These are phyloP conservation scores for Beris chalybata DNA, from an alignment of 2,888 invertebrate species.

Conservation along the genomic window DNA sequence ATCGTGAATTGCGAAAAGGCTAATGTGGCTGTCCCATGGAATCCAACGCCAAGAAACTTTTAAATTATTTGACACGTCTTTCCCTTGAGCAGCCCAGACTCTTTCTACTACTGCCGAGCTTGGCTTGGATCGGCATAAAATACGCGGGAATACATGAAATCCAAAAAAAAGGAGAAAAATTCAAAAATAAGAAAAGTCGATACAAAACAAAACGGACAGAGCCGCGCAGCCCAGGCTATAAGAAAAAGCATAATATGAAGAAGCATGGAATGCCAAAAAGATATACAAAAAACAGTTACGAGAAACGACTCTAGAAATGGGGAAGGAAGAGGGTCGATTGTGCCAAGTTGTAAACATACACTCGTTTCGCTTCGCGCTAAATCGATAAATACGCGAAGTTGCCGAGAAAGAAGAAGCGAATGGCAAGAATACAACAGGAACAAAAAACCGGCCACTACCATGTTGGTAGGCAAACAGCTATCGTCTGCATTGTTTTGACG, in stretches of 20 bases:
- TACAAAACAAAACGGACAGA: slow-evolving; percentile 8
- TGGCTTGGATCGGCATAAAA: too few species aligned
- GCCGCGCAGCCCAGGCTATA: neutral
- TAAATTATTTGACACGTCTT: too few species aligned
- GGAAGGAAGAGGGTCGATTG: slow-evolving; percentile 22
- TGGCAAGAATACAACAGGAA: neutral
- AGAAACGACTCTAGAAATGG: neutral
- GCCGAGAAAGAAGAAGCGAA: neutral
- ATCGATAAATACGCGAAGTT: slow-evolving; percentile 22
- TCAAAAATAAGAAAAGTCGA: slow-evolving; percentile 8
- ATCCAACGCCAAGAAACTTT: too few species aligned
- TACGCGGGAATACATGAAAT: neutral
- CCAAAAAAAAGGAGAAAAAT: slow-evolving; percentile 11
- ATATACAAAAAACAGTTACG: slow-evolving; percentile 32
- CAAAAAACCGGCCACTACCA: slow-evolving; percentile 30
- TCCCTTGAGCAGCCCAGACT: too few species aligned
- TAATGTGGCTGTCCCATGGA: too few species aligned
- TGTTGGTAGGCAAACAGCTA: slow-evolving; percentile 16
- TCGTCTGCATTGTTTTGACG: slow-evolving; percentile 40
- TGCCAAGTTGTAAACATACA: slow-evolving; percentile 32
- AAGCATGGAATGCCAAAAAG: slow-evolving; percentile 32
- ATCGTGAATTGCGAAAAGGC: too few species aligned
- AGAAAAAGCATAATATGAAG: slow-evolving; percentile 4
- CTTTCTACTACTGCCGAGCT: too few species aligned
- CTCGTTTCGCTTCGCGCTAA: slow-evolving; percentile 32